Evolutionary conservation across 2,888 invertebrate species (phyloP).

Genomic region (Philopedon plagiatum): DNA sequence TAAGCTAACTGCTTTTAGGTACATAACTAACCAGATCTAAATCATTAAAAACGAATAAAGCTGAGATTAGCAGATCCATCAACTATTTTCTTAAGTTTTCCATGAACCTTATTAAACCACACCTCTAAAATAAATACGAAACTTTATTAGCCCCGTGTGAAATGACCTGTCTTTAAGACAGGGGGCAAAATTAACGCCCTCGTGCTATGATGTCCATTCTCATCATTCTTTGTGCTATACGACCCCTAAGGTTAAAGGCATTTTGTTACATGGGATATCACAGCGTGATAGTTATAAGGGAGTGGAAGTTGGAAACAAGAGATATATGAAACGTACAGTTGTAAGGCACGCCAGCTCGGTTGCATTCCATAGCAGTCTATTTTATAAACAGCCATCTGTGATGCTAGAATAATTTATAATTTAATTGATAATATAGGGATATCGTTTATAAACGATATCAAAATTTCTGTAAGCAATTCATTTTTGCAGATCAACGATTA

Average conservation of each 20-base stretch:
- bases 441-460: no score
- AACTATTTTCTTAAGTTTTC: not conserved
- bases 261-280: slow-evolving; percentile 26
- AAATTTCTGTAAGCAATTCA: no score
- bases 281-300: slow-evolving; percentile 30
- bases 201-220: slow-evolving; percentile 27
- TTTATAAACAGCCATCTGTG: no score
- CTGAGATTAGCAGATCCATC: not conserved
- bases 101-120: not conserved
- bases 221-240: slow-evolving; percentile 17
- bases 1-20: no score
- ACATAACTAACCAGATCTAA: no score
- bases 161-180: slow-evolving; percentile 22
- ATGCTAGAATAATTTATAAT: no score
- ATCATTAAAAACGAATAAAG: not conserved
- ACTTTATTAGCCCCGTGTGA: slow-evolving; percentile 10
- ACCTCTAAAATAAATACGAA: slow-evolving; percentile 16
- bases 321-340: no score
- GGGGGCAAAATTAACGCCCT: slow-evolving; percentile 29
- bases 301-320: slow-evolving; percentile 17
- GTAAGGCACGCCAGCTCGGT: no score
- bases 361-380: no score
- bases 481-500: no score
- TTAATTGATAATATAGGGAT: no score
- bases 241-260: slow-evolving; percentile 33